phyloP scores from a whole-genome alignment of 2,113 vertebrate genomes.

The Cygnus buccinator region DNA sequence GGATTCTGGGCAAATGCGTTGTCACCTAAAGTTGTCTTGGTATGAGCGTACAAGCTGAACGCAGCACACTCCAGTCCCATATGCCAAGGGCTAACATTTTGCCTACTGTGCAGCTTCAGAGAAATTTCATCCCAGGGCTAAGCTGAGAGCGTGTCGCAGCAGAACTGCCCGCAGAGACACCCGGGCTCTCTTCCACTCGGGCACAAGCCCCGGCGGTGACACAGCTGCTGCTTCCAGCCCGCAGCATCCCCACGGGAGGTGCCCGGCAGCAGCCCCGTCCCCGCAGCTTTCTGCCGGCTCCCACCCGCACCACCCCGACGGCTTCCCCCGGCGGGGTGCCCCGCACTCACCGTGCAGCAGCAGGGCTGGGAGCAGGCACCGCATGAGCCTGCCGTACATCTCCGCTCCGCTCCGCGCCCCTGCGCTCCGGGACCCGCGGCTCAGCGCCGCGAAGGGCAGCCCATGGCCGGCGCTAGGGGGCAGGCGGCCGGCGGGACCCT shows the following conservation, averaged over 20 bases:
- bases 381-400: slow-evolving; percentile 68
- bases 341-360: slow-evolving; percentile 77
- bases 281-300: too few species aligned
- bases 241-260: too few species aligned
- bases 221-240: too few species aligned
- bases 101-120: not conserved
- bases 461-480: not conserved
- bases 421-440: not conserved
- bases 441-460: slow-evolving; percentile 10
- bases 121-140: not conserved
- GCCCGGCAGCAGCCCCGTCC: too few species aligned
- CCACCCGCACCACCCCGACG: too few species aligned
- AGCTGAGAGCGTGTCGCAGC: not conserved
- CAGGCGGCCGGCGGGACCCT: not conserved
- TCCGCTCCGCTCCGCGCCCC: not conserved
- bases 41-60: not conserved
- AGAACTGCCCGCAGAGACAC: fast-evolving
- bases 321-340: too few species aligned
- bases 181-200: not conserved
- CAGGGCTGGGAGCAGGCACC: slow-evolving; percentile 76
- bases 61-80: not conserved
- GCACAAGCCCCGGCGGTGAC: not conserved
- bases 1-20: not conserved
- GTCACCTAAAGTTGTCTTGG: not conserved
- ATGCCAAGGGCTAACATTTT: not conserved